phyloP scores from a whole-genome alignment of 2,113 vertebrate species.

The Epinephelus lanceolatus region DNA sequence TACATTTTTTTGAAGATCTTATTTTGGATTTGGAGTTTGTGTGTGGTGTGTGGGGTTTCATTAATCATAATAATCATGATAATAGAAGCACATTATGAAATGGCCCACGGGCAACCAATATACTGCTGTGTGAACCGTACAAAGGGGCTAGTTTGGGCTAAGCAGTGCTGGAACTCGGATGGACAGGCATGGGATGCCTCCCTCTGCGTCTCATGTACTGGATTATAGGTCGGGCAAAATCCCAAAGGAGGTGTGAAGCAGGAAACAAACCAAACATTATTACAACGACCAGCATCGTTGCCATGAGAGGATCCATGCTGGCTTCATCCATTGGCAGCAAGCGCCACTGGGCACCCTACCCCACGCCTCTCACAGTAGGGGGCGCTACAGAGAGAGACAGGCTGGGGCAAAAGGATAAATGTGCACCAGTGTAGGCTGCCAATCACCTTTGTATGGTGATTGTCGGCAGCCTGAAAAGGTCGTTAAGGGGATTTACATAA shows the following conservation, averaged over 20 bases:
- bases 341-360: conserved; percentile 84
- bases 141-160: conserved; percentile 71
- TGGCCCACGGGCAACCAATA: conserved; percentile 57
- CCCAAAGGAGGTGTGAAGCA: conserved; percentile 78
- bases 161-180: conserved; percentile 75
- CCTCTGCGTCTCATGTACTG: conserved; percentile 83
- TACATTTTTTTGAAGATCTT: conserved; percentile 1
- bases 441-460: conserved; percentile 85
- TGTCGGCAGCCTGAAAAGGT: conserved; percentile 82
- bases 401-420: conserved; percentile 83
- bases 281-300: conserved; percentile 76
- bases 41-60: conserved; percentile 1
- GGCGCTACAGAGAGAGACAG: conserved; percentile 83
- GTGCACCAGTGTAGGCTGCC: conserved; percentile 83
- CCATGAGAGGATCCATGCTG: conserved; percentile 83
- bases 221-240: conserved; percentile 80
- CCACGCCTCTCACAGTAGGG: conserved; percentile 87
- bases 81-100: conserved; percentile 64
- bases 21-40: conserved; percentile 21
- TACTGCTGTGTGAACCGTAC: conserved; percentile 68
- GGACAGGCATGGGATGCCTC: conserved; percentile 84
- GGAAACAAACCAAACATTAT: conserved; percentile 86
- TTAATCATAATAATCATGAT: conserved; percentile 53
- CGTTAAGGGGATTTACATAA: conserved; percentile 87
- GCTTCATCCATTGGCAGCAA: conserved; percentile 81